Base-by-base conservation (phyloP, 2,888 invertebrate genomes). In the Gnatocerus cornutus region DNA sequence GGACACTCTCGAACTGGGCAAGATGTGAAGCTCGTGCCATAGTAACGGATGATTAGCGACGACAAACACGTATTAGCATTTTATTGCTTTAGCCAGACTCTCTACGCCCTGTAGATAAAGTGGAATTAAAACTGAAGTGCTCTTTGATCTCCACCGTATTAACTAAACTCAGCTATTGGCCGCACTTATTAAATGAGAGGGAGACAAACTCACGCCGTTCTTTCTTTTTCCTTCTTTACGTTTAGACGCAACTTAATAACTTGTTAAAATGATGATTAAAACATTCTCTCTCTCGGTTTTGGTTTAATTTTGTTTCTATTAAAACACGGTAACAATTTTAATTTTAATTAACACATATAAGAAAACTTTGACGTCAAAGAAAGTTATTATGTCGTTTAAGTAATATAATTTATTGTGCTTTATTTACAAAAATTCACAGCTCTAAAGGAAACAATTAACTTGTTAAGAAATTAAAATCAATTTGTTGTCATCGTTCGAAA, bases 21-120 rank as follows among this genome's bases (percentile, higher is more conserved):
- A 73, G 72, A 68, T 59, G 68, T 64, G 72, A 62, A 73, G 73
- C 74, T 76, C 77, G 78, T 77, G 80, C 79, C 78, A 78, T 82
- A 81, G 82, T 83, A 80, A 81, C 83, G 84, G 80, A 79, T 89
- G 89, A 89, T 89, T 89, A 89, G 86, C 87, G 86, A 87, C 86
- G 86, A 88, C 89, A 89, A 90, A 90, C 89, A 89, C 86, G 85
- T 88, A 90, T 90, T 90, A 89, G 87, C 90, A 90, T 90, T 90
- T 90, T 90, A 90, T 90, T 90, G 89, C 85, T 84, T 85, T 82
- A 83, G 85, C 85, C 82, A 80, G 79, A 79, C 82, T 81, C 83
- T 83, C 81, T 82, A 83, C 84, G 84, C 85, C 86, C 86, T 85
- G 83, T 84, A 85, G 86, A 86, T 87, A 87, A 87, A 87, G 86